Evolutionary conservation across 2,888 invertebrate species (phyloP).

Genomic region (Acanthosepion lycidas): DNA sequence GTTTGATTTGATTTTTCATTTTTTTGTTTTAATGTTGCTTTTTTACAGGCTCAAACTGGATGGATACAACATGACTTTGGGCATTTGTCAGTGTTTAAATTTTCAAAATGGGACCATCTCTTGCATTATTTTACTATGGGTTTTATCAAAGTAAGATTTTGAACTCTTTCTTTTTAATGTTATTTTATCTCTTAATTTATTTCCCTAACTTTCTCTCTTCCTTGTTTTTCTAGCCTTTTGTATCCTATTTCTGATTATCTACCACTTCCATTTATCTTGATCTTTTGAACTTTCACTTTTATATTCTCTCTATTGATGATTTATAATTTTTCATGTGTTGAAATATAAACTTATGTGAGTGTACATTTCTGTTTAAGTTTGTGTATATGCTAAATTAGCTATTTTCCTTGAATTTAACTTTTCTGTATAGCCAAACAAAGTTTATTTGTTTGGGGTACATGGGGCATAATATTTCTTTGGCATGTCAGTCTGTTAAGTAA

Average conservation of each 20-base stretch:
- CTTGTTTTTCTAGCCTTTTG: neutral
- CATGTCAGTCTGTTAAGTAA: no score
- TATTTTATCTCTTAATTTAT: neutral
- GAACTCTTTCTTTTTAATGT: neutral
- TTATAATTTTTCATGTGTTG: no score
- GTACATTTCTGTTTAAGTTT: no score
- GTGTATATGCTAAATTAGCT: no score
- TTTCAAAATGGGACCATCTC: conserved; percentile 64
- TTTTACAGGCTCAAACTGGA: conserved; percentile 70
- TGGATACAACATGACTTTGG: conserved; percentile 75
- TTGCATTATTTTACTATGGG: conserved; percentile 71
- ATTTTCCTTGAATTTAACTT: no score
- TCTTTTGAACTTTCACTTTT: no score
- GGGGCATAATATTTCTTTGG: no score
- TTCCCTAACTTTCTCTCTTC: neutral
- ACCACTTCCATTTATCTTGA: neutral
- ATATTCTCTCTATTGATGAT: no score
- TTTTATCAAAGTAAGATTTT: conserved; percentile 67
- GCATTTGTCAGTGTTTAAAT: conserved; percentile 73
- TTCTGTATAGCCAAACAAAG: no score
- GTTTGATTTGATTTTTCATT: neutral
- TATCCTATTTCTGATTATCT: neutral
- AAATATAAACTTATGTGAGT: no score
- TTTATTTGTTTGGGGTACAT: no score
- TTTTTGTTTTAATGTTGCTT: neutral